phyloP scores from a whole-genome alignment of 1,140 invertebrate genomes.

The Diploscapter pachys region DNA sequence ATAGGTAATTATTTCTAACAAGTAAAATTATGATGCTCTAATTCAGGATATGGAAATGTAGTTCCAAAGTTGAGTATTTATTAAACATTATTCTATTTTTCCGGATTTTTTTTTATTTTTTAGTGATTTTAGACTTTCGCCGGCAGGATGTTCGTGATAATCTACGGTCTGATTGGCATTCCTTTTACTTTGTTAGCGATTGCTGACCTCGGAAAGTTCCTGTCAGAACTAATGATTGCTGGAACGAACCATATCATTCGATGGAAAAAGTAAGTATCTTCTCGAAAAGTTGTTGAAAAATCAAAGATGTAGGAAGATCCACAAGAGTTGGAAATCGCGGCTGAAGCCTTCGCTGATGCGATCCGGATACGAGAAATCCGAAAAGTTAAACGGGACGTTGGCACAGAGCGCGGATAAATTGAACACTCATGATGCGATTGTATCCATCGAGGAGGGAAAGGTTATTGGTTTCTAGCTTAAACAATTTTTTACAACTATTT shows the following conservation, averaged over 20 bases:
- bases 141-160: conserved; percentile 49
- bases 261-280: neutral
- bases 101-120: neutral
- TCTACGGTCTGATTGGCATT: conserved; percentile 51
- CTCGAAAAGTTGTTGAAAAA: too few species aligned
- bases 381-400: conserved; percentile 11
- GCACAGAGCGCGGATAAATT: neutral
- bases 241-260: conserved; percentile 13
- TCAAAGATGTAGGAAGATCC: neutral
- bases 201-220: conserved; percentile 50
- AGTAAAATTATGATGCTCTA: neutral
- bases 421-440: neutral
- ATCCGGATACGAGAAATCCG: neutral
- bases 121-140: conserved; percentile 49
- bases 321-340: too few species aligned
- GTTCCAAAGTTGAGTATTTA: conserved; percentile 54
- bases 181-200: conserved; percentile 49
- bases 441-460: conserved; percentile 12
- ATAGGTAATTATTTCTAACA: conserved; percentile 23
- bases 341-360: too few species aligned
- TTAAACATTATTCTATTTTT: neutral
- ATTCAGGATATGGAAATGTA: conserved; percentile 63
- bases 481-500: conserved; percentile 12
- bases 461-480: conserved; percentile 6
- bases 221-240: conserved; percentile 36